Evolutionary conservation across 2,888 invertebrate species (phyloP).

Genomic region (Lasioglossum villosulum): DNA sequence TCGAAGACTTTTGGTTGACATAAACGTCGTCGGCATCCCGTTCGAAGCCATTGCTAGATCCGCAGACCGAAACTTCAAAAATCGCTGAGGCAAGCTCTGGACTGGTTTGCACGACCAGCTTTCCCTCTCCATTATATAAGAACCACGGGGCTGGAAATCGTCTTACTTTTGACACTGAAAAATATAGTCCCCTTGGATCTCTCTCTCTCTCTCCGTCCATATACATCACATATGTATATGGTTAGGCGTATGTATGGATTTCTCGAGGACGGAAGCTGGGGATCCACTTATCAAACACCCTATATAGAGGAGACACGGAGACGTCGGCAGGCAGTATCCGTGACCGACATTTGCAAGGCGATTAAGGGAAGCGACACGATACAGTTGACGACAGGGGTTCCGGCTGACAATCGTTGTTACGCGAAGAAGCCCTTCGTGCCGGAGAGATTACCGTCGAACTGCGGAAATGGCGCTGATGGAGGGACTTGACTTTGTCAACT

Average conservation of each 20-base stretch:
- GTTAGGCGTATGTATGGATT: not conserved
- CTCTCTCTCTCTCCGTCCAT: not conserved
- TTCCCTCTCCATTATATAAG: constrained; percentile 11
- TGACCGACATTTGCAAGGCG: constrained; percentile 63
- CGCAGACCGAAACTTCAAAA: constrained; percentile 38
- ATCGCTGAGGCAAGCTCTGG: constrained; percentile 47
- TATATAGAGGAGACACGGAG: not conserved
- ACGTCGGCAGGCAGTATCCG: constrained; percentile 30
- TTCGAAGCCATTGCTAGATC: constrained; percentile 1
- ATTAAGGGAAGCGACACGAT: constrained; percentile 50
- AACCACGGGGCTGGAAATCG: constrained; percentile 37
- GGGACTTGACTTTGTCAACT: constrained; percentile 64
- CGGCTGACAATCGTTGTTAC: constrained; percentile 62
- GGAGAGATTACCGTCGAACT: constrained; percentile 61
- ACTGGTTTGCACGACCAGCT: constrained; percentile 10
- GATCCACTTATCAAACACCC: constrained; percentile 39
- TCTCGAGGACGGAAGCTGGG: not conserved
- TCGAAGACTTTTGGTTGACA: not conserved
- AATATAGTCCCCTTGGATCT: constrained; percentile 33
- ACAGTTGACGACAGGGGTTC: constrained; percentile 45
- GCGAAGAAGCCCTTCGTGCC: constrained; percentile 56
- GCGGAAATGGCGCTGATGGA: constrained; percentile 59
- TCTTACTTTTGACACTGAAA: constrained; percentile 52
- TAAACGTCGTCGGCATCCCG: not conserved
- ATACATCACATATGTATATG: not conserved